A percentile compares a stretch with the other conserved stretches of the same genome.
phyloP scores from a whole-genome alignment of 2,797 vertebrate species.

The Gallinago nigripennis region DNA sequence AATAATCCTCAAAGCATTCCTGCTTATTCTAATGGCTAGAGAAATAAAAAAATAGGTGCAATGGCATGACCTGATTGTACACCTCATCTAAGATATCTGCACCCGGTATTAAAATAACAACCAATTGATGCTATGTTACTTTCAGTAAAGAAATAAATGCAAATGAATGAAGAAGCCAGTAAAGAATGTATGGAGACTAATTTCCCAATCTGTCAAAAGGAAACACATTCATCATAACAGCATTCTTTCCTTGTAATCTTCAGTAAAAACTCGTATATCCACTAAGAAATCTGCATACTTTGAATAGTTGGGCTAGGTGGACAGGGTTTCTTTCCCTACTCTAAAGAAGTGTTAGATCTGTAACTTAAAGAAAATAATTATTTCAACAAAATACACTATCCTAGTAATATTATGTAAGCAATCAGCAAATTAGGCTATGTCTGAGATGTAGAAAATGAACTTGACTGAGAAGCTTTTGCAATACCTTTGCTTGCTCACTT shows the following conservation, averaged over 20 bases:
- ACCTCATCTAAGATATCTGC: not conserved
- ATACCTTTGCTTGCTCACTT: not conserved
- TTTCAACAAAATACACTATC: not conserved
- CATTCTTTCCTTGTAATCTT: not conserved
- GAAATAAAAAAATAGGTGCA: not conserved
- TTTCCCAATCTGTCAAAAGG: not conserved
- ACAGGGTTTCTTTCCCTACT: not conserved
- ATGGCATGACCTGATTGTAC: not conserved
- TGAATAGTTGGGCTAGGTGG: not conserved
- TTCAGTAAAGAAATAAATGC: not conserved
- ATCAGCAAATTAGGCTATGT: not conserved
- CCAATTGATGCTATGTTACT: not conserved
- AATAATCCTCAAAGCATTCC: not conserved
- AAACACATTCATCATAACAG: not conserved
- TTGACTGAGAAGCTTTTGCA: not conserved
- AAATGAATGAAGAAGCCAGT: not conserved
- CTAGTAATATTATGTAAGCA: not conserved
- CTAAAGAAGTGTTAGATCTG: not conserved
- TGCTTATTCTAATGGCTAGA: not conserved
- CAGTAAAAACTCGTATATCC: not conserved
- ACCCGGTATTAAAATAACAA: not conserved
- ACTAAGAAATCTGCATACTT: not conserved
- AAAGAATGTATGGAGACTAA: not conserved
- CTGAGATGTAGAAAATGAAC: not conserved
- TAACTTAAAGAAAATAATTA: not conserved